phyloP scores from a whole-genome alignment of 1,140 invertebrate species.

The Listronotus oregonensis region DNA sequence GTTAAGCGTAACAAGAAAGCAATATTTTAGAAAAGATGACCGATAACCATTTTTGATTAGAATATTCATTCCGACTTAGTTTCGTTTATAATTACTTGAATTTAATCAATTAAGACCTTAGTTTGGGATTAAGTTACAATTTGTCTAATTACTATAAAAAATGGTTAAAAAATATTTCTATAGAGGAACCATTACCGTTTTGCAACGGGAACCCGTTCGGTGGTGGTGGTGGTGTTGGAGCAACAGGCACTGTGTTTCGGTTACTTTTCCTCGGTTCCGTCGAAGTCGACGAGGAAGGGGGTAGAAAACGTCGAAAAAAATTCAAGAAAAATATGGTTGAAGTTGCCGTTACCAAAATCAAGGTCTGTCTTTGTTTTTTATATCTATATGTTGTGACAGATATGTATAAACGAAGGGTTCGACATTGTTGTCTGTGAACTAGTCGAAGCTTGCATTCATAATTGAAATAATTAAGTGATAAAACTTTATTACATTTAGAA shows the following conservation, averaged over 20 bases:
- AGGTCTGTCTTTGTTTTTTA: conserved; percentile 68
- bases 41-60: too few relatives aligned
- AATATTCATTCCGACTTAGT: too few relatives aligned
- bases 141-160: conserved; percentile 8
- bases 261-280: conserved; percentile 82
- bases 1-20: too few relatives aligned
- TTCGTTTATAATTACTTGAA: too few relatives aligned
- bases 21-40: too few relatives aligned
- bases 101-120: too few relatives aligned
- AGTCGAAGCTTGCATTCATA: too few relatives aligned
- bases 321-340: conserved; percentile 92
- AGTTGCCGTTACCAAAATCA: conserved; percentile 95
- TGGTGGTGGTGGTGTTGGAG: conserved; percentile 54
- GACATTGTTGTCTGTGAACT: too few relatives aligned
- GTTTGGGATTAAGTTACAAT: not conserved
- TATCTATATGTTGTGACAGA: conserved; percentile 1
- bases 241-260: conserved; percentile 76
- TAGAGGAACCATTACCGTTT: conserved; percentile 43
- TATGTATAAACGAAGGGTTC: too few relatives aligned
- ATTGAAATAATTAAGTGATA: too few relatives aligned
- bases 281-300: conserved; percentile 80
- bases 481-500: too few relatives aligned
- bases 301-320: conserved; percentile 71
- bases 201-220: conserved; percentile 47
- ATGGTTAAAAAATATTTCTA: conserved; percentile 42